A percentile compares a stretch with the other conserved stretches of the same genome.
Conservation (phyloP, 1,140 invertebrate genomes). For the Atta texana region DNA sequence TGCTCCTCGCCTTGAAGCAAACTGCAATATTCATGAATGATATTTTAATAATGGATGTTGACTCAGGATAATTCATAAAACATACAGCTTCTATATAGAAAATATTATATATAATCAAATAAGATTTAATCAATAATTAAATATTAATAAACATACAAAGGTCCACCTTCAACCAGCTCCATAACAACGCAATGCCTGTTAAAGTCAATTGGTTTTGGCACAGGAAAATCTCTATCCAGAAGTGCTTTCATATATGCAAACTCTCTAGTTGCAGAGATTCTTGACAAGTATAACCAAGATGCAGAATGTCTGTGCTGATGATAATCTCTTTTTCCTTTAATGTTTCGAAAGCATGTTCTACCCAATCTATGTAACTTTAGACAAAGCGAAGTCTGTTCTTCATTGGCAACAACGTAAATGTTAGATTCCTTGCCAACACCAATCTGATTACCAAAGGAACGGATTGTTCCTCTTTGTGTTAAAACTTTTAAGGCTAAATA, state of each 20-base stretch:
- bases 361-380: constrained; percentile 98
- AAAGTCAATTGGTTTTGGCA: constrained; percentile 97
- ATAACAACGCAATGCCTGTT: constrained; percentile 99
- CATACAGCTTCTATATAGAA: background rate
- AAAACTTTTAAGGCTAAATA: constrained; percentile 97
- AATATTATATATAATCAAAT: background rate
- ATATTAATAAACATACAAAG: constrained; percentile 86
- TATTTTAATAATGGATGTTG: no score
- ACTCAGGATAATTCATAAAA: no score
- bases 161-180: constrained; percentile 94
- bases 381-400: constrained; percentile 91
- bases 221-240: constrained; percentile 95
- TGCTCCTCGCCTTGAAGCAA: no score
- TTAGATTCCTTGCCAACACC: constrained; percentile 99
- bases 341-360: constrained; percentile 97
- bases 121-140: background rate
- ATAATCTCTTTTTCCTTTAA: constrained; percentile 99
- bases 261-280: constrained; percentile 98
- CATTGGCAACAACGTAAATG: constrained; percentile 95
- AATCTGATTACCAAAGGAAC: constrained; percentile 98
- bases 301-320: constrained; percentile 95
- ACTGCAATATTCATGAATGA: no score
- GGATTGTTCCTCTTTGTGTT: constrained; percentile 91
- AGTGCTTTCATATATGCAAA: constrained; percentile 99
- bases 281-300: constrained; percentile 99